Evolutionary conservation across 2,888 invertebrate species (phyloP), one percentile per base, ranked within the genome.

Genomic region (Protodeltote pygarga): DNA sequence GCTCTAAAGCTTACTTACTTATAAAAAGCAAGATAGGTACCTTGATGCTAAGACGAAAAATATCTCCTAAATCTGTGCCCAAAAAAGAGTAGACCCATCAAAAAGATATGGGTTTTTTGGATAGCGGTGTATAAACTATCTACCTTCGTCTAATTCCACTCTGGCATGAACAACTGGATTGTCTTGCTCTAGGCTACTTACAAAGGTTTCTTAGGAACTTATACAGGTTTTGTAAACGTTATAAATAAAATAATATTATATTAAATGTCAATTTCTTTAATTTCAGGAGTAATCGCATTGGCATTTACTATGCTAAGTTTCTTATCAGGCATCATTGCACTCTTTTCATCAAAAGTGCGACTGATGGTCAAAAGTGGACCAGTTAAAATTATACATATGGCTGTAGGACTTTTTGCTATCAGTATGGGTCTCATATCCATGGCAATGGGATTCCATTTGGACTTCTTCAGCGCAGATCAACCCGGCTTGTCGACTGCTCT

Each of bases 201-300:
- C n/a, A n/a, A n/a, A n/a, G n/a, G n/a, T n/a, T n/a, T n/a, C n/a
- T n/a, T n/a, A n/a, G n/a, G n/a, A n/a, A n/a, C n/a, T n/a, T n/a
- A n/a, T n/a, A n/a, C n/a, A n/a, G 9, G 11, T 11, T 15, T 5
- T 2, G 3, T 10, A 25, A 27, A 1, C 2, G n/a, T 13, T 5
- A 2, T 11, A 23, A 3, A 23, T 9, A 23, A 9, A 23, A 5
- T 9, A 3, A 9, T 23, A 23, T 5, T 10, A 2, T 24, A 9
- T 8, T 8, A n/a, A 25, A 15, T 14, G n/a, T 11, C 1, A 32
- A 15, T 25, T 38, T 15, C 8, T 27, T 54, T n/a, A n/a, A n/a
- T 87, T 85, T 37, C 88, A 93, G 93, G 92, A 70, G 84, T 94
- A 0, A 79, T 90, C 20, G 93, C 93, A 0, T 67, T 93, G 23